Evolutionary conservation across 2,888 invertebrate genomes (phyloP).

Genomic region (Limnephilus marmoratus): DNA sequence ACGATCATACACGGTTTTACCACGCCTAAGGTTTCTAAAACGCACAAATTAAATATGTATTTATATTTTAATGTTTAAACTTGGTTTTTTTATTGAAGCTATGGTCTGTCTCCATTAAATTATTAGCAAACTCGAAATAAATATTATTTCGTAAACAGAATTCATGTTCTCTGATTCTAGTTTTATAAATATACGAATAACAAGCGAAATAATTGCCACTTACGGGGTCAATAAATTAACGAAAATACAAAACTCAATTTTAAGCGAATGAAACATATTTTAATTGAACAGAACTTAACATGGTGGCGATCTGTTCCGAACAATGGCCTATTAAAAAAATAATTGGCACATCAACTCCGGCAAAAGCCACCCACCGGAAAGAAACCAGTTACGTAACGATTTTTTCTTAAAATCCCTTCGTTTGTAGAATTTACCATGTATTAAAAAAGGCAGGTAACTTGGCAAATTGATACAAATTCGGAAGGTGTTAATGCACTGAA

Average conservation of each 20-base stretch:
- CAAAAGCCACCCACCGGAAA: constrained; percentile 2
- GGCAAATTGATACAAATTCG: constrained; percentile 44
- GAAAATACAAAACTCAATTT: background rate
- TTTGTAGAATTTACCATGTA: background rate
- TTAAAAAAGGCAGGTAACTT: constrained; percentile 22
- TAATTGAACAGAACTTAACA: background rate
- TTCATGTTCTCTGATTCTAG: too few species aligned
- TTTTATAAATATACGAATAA: background rate
- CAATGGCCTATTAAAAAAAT: constrained; percentile 27
- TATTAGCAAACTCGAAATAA: too few species aligned
- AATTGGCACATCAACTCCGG: constrained; percentile 20
- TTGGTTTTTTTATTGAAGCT: too few species aligned
- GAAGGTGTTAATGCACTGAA: constrained; percentile 51
- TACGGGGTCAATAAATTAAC: background rate
- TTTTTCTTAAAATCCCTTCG: background rate
- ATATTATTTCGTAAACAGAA: too few species aligned
- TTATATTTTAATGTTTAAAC: too few species aligned
- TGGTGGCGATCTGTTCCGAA: background rate
- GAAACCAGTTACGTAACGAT: constrained; percentile 23
- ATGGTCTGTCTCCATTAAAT: too few species aligned
- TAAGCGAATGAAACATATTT: background rate
- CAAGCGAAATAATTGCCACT: background rate
- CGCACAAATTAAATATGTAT: too few species aligned
- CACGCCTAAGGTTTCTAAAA: too few species aligned
- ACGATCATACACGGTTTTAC: too few species aligned